phyloP scores from a whole-genome alignment of 2,888 invertebrate species.

The Cecidostiba fungosa region DNA sequence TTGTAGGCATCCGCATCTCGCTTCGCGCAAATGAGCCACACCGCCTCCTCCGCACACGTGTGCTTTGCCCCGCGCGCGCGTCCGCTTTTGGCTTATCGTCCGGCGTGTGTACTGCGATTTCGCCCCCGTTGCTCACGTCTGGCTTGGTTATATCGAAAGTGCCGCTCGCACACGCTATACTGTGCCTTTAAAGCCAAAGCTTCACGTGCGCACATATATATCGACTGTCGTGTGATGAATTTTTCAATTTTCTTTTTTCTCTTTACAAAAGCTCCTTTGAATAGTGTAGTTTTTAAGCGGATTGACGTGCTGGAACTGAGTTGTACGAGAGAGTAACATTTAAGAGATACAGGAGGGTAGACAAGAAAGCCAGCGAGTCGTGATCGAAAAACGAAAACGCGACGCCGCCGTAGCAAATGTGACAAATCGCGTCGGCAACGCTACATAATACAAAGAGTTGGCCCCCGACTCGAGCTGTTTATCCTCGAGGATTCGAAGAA shows the following conservation, averaged over 20 bases:
- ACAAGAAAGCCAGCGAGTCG: not conserved
- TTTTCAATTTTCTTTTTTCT: not conserved
- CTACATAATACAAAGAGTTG: conserved; percentile 30
- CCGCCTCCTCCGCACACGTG: not conserved
- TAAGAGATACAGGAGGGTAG: not conserved
- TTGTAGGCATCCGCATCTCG: conserved; percentile 26
- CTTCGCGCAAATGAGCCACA: conserved; percentile 19
- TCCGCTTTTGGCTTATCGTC: conserved; percentile 34
- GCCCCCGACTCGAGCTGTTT: conserved; percentile 15
- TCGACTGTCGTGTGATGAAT: not conserved
- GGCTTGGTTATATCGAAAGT: not conserved
- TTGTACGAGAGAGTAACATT: not conserved
- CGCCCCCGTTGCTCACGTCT: not conserved
- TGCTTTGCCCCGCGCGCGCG: conserved; percentile 17
- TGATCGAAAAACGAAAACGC: conserved; percentile 50
- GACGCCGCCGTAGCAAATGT: conserved; percentile 1
- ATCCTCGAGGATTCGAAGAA: conserved; percentile 41
- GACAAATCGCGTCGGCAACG: conserved; percentile 37
- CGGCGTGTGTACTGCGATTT: not conserved
- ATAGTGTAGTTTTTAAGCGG: not conserved
- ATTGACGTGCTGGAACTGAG: not conserved
- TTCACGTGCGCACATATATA: not conserved
- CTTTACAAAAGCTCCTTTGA: too few relatives aligned
- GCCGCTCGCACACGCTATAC: not conserved
- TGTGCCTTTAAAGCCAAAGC: not conserved